phyloP scores from a whole-genome alignment of 1,140 invertebrate species.

The Danaus melanippus region DNA sequence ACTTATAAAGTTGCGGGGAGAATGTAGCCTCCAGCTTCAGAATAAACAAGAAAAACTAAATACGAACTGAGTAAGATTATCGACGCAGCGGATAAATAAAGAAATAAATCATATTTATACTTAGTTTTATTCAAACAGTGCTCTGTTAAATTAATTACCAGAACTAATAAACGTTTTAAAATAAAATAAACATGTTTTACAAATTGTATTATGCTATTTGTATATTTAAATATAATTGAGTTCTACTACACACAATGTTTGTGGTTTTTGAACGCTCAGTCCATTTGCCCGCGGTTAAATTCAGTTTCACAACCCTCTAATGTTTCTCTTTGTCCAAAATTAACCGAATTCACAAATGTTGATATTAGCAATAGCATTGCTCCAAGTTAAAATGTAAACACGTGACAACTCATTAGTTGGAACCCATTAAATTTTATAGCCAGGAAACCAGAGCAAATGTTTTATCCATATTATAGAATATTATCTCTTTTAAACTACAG shows the following conservation, averaged over 20 bases:
- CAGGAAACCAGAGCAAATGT: too few species aligned
- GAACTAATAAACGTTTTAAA: too few species aligned
- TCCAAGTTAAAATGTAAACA: too few species aligned
- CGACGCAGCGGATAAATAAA: constrained; percentile 6
- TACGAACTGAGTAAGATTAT: constrained; percentile 27
- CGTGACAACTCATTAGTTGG: too few species aligned
- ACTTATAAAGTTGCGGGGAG: constrained; percentile 18
- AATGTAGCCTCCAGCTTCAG: constrained; percentile 24
- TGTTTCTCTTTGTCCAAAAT: constrained; percentile 38
- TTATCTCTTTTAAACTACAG: too few species aligned
- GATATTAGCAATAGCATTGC: constrained; percentile 7
- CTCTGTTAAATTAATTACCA: too few species aligned
- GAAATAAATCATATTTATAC: background rate
- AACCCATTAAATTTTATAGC: too few species aligned
- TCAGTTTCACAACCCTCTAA: constrained; percentile 31
- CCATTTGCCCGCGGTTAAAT: constrained; percentile 44
- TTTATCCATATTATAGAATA: too few species aligned
- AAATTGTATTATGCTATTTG: background rate
- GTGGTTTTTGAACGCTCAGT: constrained; percentile 39
- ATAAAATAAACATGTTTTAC: too few species aligned
- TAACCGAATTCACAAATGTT: constrained; percentile 24
- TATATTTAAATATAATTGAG: constrained; percentile 8
- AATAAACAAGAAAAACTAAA: constrained; percentile 35
- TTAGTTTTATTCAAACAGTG: background rate
- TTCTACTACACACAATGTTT: constrained; percentile 3